A percentile compares a stretch with the other conserved stretches of the same genome.
Conservation (phyloP, 2,888 invertebrate genomes). For the Troides helena region DNA sequence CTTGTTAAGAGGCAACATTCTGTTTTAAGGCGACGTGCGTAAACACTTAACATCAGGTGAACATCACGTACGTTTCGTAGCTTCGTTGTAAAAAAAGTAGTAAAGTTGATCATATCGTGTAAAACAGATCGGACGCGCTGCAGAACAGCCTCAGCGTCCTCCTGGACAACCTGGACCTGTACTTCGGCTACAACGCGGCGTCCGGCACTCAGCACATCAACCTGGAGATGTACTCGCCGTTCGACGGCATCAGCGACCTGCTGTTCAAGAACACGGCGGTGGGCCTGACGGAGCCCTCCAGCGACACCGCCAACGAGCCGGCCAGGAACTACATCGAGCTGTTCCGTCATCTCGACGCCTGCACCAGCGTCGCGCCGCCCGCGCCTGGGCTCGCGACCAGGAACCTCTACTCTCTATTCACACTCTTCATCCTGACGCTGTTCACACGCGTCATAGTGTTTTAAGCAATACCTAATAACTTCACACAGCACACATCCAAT, state of each 20-base stretch:
- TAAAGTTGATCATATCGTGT: neutral
- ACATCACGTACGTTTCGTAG: no score
- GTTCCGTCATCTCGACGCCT: slow-evolving; percentile 67
- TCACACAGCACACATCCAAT: no score
- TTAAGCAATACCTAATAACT: slow-evolving; percentile 32
- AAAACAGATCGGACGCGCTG: slow-evolving; percentile 55
- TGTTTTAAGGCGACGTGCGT: no score
- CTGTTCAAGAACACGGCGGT: slow-evolving; percentile 83
- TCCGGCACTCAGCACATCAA: slow-evolving; percentile 58
- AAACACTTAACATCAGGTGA: no score
- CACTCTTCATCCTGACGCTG: slow-evolving; percentile 47
- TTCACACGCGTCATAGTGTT: slow-evolving; percentile 47
- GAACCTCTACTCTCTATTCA: slow-evolving; percentile 49
- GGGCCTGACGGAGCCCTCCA: slow-evolving; percentile 72
- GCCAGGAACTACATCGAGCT: slow-evolving; percentile 80
- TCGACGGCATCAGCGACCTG: slow-evolving; percentile 74
- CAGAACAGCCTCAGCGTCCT: slow-evolving; percentile 57
- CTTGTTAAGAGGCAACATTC: no score
- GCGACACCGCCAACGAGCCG: slow-evolving; percentile 50
- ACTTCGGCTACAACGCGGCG: slow-evolving; percentile 74
- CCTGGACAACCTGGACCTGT: slow-evolving; percentile 70
- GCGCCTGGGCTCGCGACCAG: slow-evolving; percentile 42
- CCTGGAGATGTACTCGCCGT: slow-evolving; percentile 80
- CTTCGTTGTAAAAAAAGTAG: no score
- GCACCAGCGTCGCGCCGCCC: slow-evolving; percentile 51